These are phyloP conservation scores for Cairina moschata DNA, from an alignment of 2,113 vertebrate genomes.

Conservation along the genomic window DNA sequence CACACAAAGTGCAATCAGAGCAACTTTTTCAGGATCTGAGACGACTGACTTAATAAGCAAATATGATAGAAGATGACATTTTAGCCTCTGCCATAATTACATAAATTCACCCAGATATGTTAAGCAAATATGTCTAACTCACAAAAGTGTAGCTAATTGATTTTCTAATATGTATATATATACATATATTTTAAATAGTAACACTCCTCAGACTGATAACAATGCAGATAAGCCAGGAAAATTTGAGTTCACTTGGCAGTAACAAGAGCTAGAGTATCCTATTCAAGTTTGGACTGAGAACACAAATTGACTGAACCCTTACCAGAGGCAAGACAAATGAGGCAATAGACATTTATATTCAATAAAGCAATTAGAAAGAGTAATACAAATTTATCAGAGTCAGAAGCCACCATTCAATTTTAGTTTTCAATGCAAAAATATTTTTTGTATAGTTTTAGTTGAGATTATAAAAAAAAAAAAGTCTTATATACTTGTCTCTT, in stretches of 20 bases:
- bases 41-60: background rate
- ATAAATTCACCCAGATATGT: background rate
- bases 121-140: slow-evolving; percentile 22
- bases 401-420: background rate
- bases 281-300: background rate
- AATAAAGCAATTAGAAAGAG: background rate
- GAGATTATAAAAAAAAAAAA: background rate
- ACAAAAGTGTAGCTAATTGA: background rate
- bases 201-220: background rate
- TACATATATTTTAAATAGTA: background rate
- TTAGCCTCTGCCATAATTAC: background rate
- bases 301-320: background rate
- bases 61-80: background rate
- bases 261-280: background rate
- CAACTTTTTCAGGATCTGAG: slow-evolving; percentile 9
- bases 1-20: slow-evolving; percentile 33
- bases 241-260: background rate
- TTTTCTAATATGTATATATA: background rate
- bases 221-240: background rate
- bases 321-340: background rate
- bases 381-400: background rate
- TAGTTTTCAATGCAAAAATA: background rate
- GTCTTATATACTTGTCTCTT: background rate
- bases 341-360: background rate
- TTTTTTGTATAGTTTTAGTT: background rate